Conservation (phyloP, 1,140 invertebrate genomes). For the Hylaeus volcanicus region DNA sequence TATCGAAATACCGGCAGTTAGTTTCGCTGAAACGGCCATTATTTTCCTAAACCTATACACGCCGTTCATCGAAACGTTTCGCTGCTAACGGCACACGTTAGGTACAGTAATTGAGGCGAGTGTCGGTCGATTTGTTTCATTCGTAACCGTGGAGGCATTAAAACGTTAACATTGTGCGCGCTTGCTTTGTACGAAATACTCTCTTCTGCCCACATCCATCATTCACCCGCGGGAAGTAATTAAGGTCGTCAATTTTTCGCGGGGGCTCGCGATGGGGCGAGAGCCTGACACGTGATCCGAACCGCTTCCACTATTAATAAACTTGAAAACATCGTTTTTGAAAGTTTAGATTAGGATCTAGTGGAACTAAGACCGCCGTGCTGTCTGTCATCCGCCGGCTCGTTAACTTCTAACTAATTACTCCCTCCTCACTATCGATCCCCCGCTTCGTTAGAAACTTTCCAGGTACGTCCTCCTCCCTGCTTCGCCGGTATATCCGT, state of each 20-base stretch:
- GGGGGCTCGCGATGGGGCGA: background rate
- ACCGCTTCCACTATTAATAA: slow-evolving; percentile 18
- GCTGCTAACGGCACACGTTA: background rate
- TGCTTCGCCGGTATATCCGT: background rate
- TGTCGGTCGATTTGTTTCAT: slow-evolving; percentile 8
- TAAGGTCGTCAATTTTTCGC: slow-evolving; percentile 21
- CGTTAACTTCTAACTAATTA: slow-evolving; percentile 16
- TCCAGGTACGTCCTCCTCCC: background rate
- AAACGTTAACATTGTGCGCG: background rate
- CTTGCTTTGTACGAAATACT: background rate
- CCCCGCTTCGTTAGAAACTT: slow-evolving; percentile 60
- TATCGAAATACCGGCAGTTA: background rate
- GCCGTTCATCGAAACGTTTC: background rate
- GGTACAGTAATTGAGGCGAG: no score
- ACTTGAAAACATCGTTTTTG: slow-evolving; percentile 32
- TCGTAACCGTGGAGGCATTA: slow-evolving; percentile 8
- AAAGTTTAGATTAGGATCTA: slow-evolving; percentile 63
- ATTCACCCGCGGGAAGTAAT: slow-evolving; percentile 5
- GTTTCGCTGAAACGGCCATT: background rate
- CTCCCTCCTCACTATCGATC: slow-evolving; percentile 16
- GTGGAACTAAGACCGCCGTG: slow-evolving; percentile 63
- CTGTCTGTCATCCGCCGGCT: slow-evolving; percentile 59
- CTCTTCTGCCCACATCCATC: slow-evolving; percentile 2
- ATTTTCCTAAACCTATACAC: background rate
- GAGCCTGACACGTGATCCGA: slow-evolving; percentile 17